A percentile compares a stretch with the other conserved stretches of the same genome.
These are phyloP conservation scores for Mus minutoides DNA, from an alignment of 2,797 vertebrate genomes.

Conservation along the genomic window DNA sequence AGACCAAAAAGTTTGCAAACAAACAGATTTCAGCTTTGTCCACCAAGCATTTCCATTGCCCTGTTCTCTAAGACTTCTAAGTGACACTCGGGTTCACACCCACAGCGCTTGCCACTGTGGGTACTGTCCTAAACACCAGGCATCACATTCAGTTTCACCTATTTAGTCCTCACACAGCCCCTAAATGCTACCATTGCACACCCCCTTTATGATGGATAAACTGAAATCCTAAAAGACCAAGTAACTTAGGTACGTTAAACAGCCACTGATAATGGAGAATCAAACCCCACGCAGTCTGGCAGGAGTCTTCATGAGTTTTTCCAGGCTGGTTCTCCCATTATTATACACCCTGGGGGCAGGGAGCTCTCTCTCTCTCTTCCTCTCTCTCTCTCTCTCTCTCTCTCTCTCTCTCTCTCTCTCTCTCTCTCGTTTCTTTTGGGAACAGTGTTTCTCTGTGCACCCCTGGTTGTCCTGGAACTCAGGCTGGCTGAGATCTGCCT, in stretches of 20 bases:
- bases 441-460: background rate
- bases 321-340: background rate
- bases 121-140: background rate
- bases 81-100: background rate
- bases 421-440: background rate
- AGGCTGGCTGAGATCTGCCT: background rate
- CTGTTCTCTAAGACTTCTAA: background rate
- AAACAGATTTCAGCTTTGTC: constrained; percentile 43
- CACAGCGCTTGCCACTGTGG: background rate
- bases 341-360: background rate
- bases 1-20: constrained; percentile 77
- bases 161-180: background rate
- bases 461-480: background rate
- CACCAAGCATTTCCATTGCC: background rate
- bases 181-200: background rate
- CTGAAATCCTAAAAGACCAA: constrained; percentile 6
- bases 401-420: background rate
- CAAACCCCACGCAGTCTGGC: background rate
- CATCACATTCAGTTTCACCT: background rate
- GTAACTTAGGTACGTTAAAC: background rate
- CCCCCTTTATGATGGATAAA: constrained; percentile 21
- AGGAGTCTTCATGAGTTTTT: background rate
- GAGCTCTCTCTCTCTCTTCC: background rate
- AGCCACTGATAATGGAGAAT: background rate
- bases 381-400: background rate